Evolutionary conservation across 2,888 invertebrate species (phyloP).

Genomic region (Tubulanus polymorphus): DNA sequence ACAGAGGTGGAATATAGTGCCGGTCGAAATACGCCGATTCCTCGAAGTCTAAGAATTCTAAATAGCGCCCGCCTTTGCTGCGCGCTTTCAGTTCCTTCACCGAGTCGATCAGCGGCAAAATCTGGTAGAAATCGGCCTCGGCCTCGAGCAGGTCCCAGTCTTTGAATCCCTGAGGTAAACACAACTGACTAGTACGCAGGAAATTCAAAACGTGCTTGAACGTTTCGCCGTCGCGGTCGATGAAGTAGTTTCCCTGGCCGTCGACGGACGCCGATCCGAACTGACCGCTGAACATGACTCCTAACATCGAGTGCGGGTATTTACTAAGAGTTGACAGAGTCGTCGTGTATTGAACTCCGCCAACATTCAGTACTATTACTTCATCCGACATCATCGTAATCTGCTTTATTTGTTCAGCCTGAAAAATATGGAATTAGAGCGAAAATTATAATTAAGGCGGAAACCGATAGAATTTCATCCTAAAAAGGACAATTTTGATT

Average conservation of each 20-base stretch:
- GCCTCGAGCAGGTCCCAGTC: conserved; percentile 32
- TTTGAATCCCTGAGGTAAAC: conserved; percentile 29
- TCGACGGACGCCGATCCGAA: conserved; percentile 24
- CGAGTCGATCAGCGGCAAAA: conserved; percentile 14
- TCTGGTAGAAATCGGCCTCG: conserved; percentile 34
- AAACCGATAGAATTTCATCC: too few species aligned
- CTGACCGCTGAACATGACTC: conserved; percentile 29
- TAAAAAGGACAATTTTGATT: too few species aligned
- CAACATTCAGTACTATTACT: conserved; percentile 30
- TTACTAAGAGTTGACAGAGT: conserved; percentile 27
- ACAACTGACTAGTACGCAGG: conserved; percentile 27
- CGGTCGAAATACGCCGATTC: conserved; percentile 31
- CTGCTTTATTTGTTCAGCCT: too few species aligned
- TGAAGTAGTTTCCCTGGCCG: conserved; percentile 27
- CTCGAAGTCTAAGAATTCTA: conserved; percentile 31
- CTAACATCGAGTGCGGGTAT: conserved; percentile 32
- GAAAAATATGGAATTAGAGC: too few species aligned
- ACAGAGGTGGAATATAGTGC: conserved; percentile 29
- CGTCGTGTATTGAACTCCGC: conserved; percentile 31
- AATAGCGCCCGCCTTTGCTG: conserved; percentile 20
- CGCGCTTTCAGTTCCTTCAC: conserved; percentile 3
- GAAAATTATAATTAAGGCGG: too few species aligned
- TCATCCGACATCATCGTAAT: conserved; percentile 16
- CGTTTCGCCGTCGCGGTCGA: conserved; percentile 33
- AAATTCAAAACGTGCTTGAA: conserved; percentile 34